Conservation (phyloP, 1,140 invertebrate genomes). For the Pentalonia nigronervosa region DNA sequence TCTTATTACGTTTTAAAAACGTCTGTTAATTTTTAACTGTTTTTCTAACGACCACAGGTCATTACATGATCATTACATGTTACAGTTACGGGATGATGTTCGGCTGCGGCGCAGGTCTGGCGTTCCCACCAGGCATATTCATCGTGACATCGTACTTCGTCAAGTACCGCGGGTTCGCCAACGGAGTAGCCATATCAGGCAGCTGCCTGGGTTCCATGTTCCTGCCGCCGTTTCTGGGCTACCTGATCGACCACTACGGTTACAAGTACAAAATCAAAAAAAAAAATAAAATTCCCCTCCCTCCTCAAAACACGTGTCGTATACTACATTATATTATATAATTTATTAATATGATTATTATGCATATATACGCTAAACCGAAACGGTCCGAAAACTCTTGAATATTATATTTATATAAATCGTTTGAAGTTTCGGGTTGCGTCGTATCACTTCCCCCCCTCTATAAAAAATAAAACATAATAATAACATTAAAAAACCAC, state of each 20-base stretch:
- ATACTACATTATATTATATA: not conserved
- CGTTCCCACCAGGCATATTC: slow-evolving; percentile 88
- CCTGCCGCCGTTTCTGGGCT: slow-evolving; percentile 76
- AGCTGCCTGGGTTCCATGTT: slow-evolving; percentile 83
- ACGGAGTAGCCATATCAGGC: slow-evolving; percentile 88
- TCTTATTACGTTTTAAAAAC: not conserved
- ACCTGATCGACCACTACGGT: slow-evolving; percentile 75
- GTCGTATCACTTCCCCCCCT: not conserved
- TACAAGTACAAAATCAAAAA: slow-evolving; percentile 70
- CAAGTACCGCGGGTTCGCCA: slow-evolving; percentile 80
- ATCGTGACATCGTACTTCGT: slow-evolving; percentile 90
- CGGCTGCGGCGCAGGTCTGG: slow-evolving; percentile 80
- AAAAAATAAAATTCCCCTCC: not conserved
- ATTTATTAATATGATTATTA: not conserved
- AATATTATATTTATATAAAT: slow-evolving; percentile 13
- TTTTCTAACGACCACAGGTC: not conserved
- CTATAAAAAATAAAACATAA: not conserved
- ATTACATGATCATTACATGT: slow-evolving; percentile 60
- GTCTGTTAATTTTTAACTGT: not conserved
- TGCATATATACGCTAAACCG: slow-evolving; percentile 57
- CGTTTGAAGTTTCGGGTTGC: not conserved
- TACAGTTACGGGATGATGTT: slow-evolving; percentile 80
- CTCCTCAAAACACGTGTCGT: not conserved
- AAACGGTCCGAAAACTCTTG: slow-evolving; percentile 24
- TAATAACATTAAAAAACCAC: not conserved